A percentile compares a stretch with the other conserved stretches of the same genome.
Evolutionary conservation across 2,888 invertebrate genomes (phyloP).

Genomic region (Pristionchus mayeri): DNA sequence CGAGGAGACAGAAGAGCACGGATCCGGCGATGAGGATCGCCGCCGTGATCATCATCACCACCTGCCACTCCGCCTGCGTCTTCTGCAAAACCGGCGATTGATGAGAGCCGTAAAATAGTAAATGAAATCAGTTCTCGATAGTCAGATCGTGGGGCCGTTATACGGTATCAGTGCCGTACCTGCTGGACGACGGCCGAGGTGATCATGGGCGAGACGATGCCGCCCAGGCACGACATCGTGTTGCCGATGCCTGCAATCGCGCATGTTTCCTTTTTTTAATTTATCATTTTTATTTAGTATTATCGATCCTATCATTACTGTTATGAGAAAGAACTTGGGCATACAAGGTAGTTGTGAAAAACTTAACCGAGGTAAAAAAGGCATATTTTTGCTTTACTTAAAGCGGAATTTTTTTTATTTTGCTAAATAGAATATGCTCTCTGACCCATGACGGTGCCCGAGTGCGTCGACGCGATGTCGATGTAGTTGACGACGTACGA

Average conservation of each 20-base stretch:
- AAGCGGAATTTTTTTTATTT: too few relatives aligned
- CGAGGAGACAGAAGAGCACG: conserved; percentile 77
- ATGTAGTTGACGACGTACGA: conserved; percentile 76
- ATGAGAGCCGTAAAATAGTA: background rate
- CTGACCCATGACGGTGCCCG: conserved; percentile 64
- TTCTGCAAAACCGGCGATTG: conserved; percentile 61
- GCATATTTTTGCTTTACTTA: too few relatives aligned
- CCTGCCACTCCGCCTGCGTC: conserved; percentile 75
- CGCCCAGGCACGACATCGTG: conserved; percentile 76
- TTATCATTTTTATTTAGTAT: too few relatives aligned
- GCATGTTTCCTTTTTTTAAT: background rate
- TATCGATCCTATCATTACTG: too few relatives aligned
- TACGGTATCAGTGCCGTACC: conserved; percentile 54
- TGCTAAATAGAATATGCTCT: too few relatives aligned
- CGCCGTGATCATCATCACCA: conserved; percentile 73
- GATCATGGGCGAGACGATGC: conserved; percentile 73
- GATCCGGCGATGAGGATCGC: conserved; percentile 77
- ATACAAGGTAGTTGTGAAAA: too few relatives aligned
- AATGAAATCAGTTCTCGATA: background rate
- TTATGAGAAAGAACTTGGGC: too few relatives aligned
- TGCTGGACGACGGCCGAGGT: conserved; percentile 71
- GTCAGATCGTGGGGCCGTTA: background rate
- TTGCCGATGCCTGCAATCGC: conserved; percentile 74
- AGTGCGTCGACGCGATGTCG: conserved; percentile 75
- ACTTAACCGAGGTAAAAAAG: too few relatives aligned